A percentile compares a stretch with the other conserved stretches of the same genome.
Conservation (phyloP, 2,888 invertebrate species). For the Agonopterix arenella region DNA sequence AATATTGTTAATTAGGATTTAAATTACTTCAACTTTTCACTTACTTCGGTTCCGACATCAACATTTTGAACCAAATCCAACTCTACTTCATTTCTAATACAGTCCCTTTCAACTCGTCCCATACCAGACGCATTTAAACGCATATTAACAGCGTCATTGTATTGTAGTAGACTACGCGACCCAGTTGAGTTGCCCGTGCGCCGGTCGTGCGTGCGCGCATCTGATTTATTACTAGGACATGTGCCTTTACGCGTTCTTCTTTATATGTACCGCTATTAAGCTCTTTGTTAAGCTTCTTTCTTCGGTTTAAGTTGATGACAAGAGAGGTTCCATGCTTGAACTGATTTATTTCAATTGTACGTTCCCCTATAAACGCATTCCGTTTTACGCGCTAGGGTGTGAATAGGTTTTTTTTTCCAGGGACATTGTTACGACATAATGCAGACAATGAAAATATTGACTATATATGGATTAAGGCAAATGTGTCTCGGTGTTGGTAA, state of each 20-base stretch:
- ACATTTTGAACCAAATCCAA: not conserved
- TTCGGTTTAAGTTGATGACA: not conserved
- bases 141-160: constrained; percentile 12
- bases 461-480: too few species aligned
- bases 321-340: not conserved
- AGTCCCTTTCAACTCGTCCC: not conserved
- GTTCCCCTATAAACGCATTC: too few species aligned
- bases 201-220: constrained; percentile 7
- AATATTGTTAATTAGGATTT: not conserved
- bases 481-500: too few species aligned
- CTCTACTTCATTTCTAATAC: not conserved
- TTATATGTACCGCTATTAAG: not conserved
- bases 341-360: not conserved
- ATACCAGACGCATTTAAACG: not conserved
- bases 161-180: constrained; percentile 4
- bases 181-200: not conserved
- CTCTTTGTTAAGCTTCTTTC: too few species aligned
- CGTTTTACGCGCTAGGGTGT: not conserved
- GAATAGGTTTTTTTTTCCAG: not conserved
- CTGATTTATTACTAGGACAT: constrained; percentile 3
- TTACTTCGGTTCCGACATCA: not conserved
- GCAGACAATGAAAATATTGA: not conserved
- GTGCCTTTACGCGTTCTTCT: not conserved
- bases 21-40: not conserved
- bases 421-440: not conserved